Conservation (phyloP, 2,797 vertebrate genomes). For the Champsocephalus gunnari region DNA sequence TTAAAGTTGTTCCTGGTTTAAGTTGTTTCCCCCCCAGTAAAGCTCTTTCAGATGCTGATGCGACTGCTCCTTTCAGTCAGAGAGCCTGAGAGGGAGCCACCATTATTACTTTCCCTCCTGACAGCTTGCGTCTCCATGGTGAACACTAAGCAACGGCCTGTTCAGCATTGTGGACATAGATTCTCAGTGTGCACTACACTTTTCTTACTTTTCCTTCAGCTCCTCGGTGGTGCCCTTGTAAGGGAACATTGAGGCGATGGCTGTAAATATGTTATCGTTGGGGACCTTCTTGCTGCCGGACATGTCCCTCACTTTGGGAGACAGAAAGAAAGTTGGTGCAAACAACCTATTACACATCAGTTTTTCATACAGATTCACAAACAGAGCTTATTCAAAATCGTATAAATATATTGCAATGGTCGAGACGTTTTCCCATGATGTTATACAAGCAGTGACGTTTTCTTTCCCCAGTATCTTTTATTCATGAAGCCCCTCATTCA, state of each 20-base stretch:
- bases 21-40: constrained; percentile 16
- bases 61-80: constrained; percentile 56
- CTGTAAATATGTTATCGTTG: constrained; percentile 96
- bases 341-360: constrained; percentile 32
- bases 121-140: constrained; percentile 75
- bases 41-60: constrained; percentile 70
- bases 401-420: constrained; percentile 39
- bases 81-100: constrained; percentile 56
- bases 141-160: constrained; percentile 76
- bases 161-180: constrained; percentile 51
- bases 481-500: not conserved
- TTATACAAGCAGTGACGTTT: too few relatives aligned
- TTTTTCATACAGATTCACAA: constrained; percentile 48
- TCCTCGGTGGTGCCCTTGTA: constrained; percentile 96
- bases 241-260: constrained; percentile 97
- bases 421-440: not conserved
- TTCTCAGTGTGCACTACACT: constrained; percentile 38
- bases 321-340: constrained; percentile 38
- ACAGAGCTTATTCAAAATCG: constrained; percentile 53
- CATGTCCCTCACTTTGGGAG: constrained; percentile 86
- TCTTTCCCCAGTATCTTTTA: not conserved
- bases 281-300: constrained; percentile 90
- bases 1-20: not conserved
- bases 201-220: constrained; percentile 95
- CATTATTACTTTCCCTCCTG: constrained; percentile 69